A percentile compares a stretch with the other conserved stretches of the same genome.
These are phyloP conservation scores for Mesoclemmys tuberculata DNA, from an alignment of 2,113 vertebrate species.

Conservation along the genomic window DNA sequence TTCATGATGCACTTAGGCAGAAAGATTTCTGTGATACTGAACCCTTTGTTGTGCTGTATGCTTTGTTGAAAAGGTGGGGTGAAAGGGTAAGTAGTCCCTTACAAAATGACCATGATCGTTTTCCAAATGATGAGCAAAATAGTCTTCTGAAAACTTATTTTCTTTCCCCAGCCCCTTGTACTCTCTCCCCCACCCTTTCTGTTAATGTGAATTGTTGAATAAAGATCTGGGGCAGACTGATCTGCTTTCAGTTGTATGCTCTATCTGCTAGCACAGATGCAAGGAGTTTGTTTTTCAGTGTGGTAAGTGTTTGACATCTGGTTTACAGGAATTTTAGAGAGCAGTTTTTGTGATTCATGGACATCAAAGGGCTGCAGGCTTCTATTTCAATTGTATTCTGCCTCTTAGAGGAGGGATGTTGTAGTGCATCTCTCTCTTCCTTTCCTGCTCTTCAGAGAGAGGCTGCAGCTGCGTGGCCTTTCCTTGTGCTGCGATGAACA, in stretches of 20 bases:
- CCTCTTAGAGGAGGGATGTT: constrained; percentile 54
- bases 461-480: constrained; percentile 31
- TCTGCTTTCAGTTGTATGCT: constrained; percentile 55
- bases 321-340: constrained; percentile 74
- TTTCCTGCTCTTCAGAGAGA: constrained; percentile 34
- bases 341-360: constrained; percentile 71
- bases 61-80: background rate
- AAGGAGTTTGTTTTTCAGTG: constrained; percentile 52
- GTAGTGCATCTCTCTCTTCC: constrained; percentile 18
- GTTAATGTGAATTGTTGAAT: constrained; percentile 71
- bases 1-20: background rate
- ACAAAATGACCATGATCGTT: background rate
- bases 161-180: constrained; percentile 18
- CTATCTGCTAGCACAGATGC: constrained; percentile 44
- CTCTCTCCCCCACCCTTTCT: constrained; percentile 60
- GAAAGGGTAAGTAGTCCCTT: background rate
- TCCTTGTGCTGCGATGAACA: background rate
- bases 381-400: constrained; percentile 13
- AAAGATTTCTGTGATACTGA: background rate
- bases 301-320: constrained; percentile 77
- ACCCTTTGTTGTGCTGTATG: constrained; percentile 3
- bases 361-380: constrained; percentile 71
- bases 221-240: constrained; percentile 70
- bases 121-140: constrained; percentile 71
- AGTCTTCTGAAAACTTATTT: constrained; percentile 75